phyloP scores from a whole-genome alignment of 1,140 invertebrate genomes.

The Diorhabda carinulata region DNA sequence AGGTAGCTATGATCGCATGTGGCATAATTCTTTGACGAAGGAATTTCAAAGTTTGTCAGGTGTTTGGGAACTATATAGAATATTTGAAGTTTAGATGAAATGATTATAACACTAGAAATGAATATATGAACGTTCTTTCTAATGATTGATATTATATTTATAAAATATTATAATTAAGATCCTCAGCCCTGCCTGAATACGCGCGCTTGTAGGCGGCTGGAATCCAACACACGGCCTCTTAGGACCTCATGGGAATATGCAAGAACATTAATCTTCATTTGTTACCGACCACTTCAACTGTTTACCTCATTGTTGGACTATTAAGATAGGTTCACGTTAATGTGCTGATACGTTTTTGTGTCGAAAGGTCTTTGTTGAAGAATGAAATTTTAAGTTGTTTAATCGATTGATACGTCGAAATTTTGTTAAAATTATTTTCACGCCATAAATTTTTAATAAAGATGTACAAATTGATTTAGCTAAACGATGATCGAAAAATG shows the following conservation, averaged over 20 bases:
- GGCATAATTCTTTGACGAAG: too few species aligned
- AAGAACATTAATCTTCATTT: slow-evolving; percentile 44
- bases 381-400: background rate
- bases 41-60: too few species aligned
- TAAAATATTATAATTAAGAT: too few species aligned
- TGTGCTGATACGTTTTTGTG: slow-evolving; percentile 7
- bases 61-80: too few species aligned
- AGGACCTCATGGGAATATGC: slow-evolving; percentile 36
- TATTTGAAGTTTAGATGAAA: too few species aligned
- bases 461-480: background rate
- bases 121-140: too few species aligned
- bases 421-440: background rate
- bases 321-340: slow-evolving; percentile 30
- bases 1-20: too few species aligned
- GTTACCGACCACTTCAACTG: slow-evolving; percentile 42
- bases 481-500: too few species aligned
- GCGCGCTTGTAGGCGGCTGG: slow-evolving; percentile 25
- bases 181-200: slow-evolving; percentile 7
- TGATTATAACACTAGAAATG: too few species aligned
- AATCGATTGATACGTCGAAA: background rate
- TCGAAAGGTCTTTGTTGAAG: background rate
- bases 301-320: slow-evolving; percentile 37
- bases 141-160: too few species aligned
- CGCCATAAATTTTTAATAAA: background rate
- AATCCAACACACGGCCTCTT: slow-evolving; percentile 12